Evolutionary conservation across 2,797 vertebrate species (phyloP), one percentile per base, ranked within the genome.

Genomic region (Spinus pinus): DNA sequence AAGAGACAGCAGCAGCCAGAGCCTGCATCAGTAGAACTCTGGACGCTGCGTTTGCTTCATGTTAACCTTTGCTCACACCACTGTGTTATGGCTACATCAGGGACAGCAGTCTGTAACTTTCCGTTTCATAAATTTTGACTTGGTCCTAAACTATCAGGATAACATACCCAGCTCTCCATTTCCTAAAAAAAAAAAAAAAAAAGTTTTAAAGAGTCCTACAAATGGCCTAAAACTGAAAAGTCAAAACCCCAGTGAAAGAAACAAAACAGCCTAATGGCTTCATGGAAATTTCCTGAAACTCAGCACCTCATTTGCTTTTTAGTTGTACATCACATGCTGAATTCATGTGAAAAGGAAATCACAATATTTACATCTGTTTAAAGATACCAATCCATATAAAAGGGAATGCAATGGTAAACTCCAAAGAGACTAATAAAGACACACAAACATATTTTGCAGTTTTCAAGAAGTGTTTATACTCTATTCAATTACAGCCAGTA

Each of bases 371-470:
- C 73, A 73, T 90, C 90, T 96, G 91, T 96, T 67, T 95, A 96
- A 97, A 91, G 70, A 72, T 57, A 95, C 90, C 73, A 62, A 94
- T 49, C 91, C 81, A 80, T 94, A 96, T 93, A 96, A 96, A 97
- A 97, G 74, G 42, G 69, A 96, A 93, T 92, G 92, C 93, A 91
- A 91, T 95, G 86, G 61, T 78, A 97, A 92, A 90, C 90, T 94
- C 78, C 89, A 96, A 95, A 94, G 78, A 94, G 91, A 93, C 64
- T 95, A 93, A 81, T 93, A 97, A 93, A 90, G 94, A 97, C 93
- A 92, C 73, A 93, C 81, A 92, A 91, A 96, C 95, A 95, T 97
- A 97, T 96, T 97, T 93, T 97, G 92, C 92, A 4, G 37, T 78
- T 96, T 96, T 78, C 85, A 84, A 94, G 82, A 92, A 84, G 57